Evolutionary conservation across 2,888 invertebrate species (phyloP), one percentile per base, ranked within the genome.

Genomic region (Nineta flava): DNA sequence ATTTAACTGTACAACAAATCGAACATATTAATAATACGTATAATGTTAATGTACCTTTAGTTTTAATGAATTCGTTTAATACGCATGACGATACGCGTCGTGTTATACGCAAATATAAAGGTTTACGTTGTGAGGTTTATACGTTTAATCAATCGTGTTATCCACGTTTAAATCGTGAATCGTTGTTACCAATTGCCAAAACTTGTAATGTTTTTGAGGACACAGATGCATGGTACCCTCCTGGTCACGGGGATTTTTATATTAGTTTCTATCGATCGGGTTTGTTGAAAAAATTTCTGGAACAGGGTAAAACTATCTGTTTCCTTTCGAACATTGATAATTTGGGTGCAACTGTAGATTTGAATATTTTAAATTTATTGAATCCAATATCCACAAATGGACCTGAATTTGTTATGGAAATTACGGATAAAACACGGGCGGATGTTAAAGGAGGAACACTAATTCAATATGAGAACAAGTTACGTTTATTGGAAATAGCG

Each of bases 271-370:
- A 81, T 66, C 92, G 92, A 66, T 95, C 93, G 0, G 96, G 96
- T 7, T 76, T 99, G 16, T 74, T 99, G 21, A 76, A 85, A 51
- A 79, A 87, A 63, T 95, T 97, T 67, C 76, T 97, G 51, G 76
- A 79, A 17, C 79, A 85, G 59, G 92, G 87, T 12, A 80, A 91
- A 52, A 87, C 94, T 57, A 96, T 94, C 69, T 90, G 94, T 66
- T 99, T 99, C 72, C 83, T 99, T 58, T 97, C 97, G 46, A 99
- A 99, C 69, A 97, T 99, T 61, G 99, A 99, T 70, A 99, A 99
- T 69, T 74, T 99, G 57, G 99, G 99, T 15, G 99, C 99, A 16
- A 97, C 96, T 1, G 97, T 99, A 26, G 99, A 99, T 68, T 72
- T 96, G 52, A 90, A 87, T 71, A 96, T 97, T 66, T 69, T 93